Evolutionary conservation across 2,888 invertebrate genomes (phyloP).

Genomic region (Periphyllus acericola): DNA sequence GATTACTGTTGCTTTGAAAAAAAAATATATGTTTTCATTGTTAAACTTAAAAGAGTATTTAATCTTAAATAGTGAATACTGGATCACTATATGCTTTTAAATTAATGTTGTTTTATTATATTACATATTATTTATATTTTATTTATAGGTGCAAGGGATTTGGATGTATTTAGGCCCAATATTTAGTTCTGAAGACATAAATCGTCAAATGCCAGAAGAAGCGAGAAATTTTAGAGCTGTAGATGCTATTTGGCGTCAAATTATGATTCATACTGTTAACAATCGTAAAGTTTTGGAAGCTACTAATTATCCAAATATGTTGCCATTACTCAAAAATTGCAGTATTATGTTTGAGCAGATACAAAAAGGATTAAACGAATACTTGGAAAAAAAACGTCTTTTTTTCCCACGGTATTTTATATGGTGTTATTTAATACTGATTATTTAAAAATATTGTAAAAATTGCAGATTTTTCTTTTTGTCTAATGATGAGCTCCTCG

Average conservation of each 20-base stretch:
- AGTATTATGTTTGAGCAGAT: slow-evolving; percentile 89
- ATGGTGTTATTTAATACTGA: not conserved
- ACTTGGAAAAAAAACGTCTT: slow-evolving; percentile 93
- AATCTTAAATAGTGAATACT: too few species aligned
- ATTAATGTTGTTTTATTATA: not conserved
- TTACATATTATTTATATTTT: too few species aligned
- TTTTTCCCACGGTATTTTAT: slow-evolving; percentile 80
- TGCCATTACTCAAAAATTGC: slow-evolving; percentile 89
- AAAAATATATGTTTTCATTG: too few species aligned
- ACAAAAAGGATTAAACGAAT: slow-evolving; percentile 91
- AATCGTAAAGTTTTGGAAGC: slow-evolving; percentile 87
- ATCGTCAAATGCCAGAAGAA: slow-evolving; percentile 97
- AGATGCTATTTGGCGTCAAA: slow-evolving; percentile 96
- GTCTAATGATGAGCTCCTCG: slow-evolving; percentile 93
- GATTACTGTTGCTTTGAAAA: too few species aligned
- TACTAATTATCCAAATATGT: slow-evolving; percentile 90
- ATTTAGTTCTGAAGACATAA: slow-evolving; percentile 96
- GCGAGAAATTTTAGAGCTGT: slow-evolving; percentile 93
- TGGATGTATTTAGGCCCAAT: slow-evolving; percentile 99
- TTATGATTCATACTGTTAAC: slow-evolving; percentile 83
- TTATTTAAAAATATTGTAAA: slow-evolving; percentile 70
- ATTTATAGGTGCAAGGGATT: slow-evolving; percentile 79
- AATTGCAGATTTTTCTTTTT: slow-evolving; percentile 83
- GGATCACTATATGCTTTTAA: not conserved
- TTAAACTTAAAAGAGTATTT: too few species aligned